Conservation (phyloP, 2,888 invertebrate species). For the Euplexia lucipara region DNA sequence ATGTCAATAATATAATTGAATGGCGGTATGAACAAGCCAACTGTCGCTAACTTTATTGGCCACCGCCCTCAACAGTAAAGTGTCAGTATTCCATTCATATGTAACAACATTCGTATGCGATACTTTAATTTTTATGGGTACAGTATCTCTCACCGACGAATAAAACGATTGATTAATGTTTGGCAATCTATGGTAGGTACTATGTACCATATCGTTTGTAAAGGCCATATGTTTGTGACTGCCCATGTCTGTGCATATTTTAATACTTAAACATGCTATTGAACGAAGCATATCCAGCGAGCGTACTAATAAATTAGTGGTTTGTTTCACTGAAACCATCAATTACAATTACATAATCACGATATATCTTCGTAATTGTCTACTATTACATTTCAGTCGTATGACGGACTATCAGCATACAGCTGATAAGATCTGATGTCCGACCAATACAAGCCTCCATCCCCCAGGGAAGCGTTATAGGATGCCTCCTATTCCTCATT, state of each 20-base stretch:
- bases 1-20: conserved; percentile 66
- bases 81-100: conserved; percentile 23
- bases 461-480: too few relatives aligned
- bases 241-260: conserved; percentile 37
- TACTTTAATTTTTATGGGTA: conserved; percentile 48
- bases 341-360: conserved; percentile 38
- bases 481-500: too few relatives aligned
- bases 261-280: conserved; percentile 18
- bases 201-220: conserved; percentile 36
- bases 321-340: conserved; percentile 25
- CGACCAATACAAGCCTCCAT: too few relatives aligned
- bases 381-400: conserved; percentile 29
- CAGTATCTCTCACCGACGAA: conserved; percentile 27
- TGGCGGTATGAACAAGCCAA: conserved; percentile 55
- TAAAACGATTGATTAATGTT: conserved; percentile 51
- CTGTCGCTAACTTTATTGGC: conserved; percentile 47
- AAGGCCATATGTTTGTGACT: conserved; percentile 60
- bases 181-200: conserved; percentile 26
- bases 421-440: too few relatives aligned
- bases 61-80: conserved; percentile 44
- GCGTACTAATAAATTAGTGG: conserved; percentile 11
- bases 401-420: conserved; percentile 1
- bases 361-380: conserved; percentile 30
- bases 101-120: conserved; percentile 19
- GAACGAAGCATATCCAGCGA: conserved; percentile 8